Percentiles rank a stretch among this genome's conserved stretches.
Evolutionary conservation across 2,797 vertebrate species (phyloP).

Genomic region (Gastrophryne carolinensis): DNA sequence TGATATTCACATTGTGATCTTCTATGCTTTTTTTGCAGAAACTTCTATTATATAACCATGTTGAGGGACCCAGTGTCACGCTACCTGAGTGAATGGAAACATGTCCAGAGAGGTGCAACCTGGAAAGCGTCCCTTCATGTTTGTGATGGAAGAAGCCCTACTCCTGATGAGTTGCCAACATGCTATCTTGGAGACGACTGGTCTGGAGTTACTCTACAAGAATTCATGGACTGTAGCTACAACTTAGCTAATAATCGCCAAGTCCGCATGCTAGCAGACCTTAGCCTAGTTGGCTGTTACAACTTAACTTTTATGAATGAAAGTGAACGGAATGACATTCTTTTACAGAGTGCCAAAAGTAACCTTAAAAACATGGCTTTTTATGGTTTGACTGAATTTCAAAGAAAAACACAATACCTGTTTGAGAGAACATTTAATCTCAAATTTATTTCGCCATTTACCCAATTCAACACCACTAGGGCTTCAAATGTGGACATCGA

Average conservation of each 20-base stretch:
- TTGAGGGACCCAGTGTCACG: constrained; percentile 91
- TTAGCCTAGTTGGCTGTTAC: constrained; percentile 81
- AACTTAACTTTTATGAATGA: constrained; percentile 90
- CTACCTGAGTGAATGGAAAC: constrained; percentile 96
- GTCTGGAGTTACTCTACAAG: constrained; percentile 85
- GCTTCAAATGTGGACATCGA: constrained; percentile 93
- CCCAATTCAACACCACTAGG: constrained; percentile 92
- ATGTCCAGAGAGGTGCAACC: constrained; percentile 91
- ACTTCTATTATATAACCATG: constrained; percentile 97
- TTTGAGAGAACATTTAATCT: constrained; percentile 97
- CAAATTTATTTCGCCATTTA: constrained; percentile 94
- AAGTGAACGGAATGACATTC: constrained; percentile 84
- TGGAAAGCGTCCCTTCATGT: constrained; percentile 96
- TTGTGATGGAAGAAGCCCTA: constrained; percentile 89
- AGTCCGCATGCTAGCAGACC: constrained; percentile 95
- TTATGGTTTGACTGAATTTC: constrained; percentile 95
- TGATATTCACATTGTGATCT: too few species aligned
- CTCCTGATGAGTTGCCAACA: constrained; percentile 85
- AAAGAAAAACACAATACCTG: constrained; percentile 96
- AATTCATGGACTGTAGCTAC: constrained; percentile 90
- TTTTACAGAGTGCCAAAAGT: constrained; percentile 91
- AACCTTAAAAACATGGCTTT: constrained; percentile 98
- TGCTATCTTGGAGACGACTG: constrained; percentile 91
- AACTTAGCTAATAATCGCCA: constrained; percentile 95
- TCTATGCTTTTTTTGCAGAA: constrained; percentile 82